Conservation (phyloP, 1,140 invertebrate species). For the Muscidifurax raptorellus region DNA sequence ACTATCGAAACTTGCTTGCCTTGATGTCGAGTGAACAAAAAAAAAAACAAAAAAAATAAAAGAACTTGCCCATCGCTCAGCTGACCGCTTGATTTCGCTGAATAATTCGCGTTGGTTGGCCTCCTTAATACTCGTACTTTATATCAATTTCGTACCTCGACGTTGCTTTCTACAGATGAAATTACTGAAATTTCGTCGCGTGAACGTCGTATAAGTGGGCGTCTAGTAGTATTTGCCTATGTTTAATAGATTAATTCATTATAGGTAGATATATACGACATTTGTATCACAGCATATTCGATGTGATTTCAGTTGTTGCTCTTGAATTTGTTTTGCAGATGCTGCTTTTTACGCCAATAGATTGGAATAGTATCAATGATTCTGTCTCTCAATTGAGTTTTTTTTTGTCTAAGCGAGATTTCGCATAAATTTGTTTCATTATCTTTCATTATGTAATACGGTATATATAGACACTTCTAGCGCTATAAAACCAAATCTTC, state of each 20-base stretch:
- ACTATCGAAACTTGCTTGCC: neutral
- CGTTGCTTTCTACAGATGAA: neutral
- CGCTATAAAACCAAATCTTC: too few relatives aligned
- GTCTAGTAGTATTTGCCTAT: too few relatives aligned
- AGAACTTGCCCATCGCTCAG: neutral
- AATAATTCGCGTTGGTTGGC: neutral
- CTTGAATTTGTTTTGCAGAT: neutral
- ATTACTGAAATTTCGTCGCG: neutral
- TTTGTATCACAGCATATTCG: neutral
- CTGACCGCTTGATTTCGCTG: conserved; percentile 14
- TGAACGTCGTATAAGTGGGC: too few relatives aligned
- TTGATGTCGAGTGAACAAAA: conserved; percentile 23
- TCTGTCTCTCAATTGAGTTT: too few relatives aligned
- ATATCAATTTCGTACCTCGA: neutral
- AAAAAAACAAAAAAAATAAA: conserved; percentile 11
- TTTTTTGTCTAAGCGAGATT: too few relatives aligned
- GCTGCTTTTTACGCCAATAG: neutral
- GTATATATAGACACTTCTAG: neutral
- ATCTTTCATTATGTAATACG: neutral
- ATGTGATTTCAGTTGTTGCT: neutral
- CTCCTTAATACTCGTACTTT: too few relatives aligned
- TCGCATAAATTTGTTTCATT: neutral
- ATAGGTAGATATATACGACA: too few relatives aligned
- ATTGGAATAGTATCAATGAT: neutral
- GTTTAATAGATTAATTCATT: neutral